Evolutionary conservation across 1,140 invertebrate genomes (phyloP), one percentile per base, ranked within the genome.

Genomic region (Drosophila nigromelanica): DNA sequence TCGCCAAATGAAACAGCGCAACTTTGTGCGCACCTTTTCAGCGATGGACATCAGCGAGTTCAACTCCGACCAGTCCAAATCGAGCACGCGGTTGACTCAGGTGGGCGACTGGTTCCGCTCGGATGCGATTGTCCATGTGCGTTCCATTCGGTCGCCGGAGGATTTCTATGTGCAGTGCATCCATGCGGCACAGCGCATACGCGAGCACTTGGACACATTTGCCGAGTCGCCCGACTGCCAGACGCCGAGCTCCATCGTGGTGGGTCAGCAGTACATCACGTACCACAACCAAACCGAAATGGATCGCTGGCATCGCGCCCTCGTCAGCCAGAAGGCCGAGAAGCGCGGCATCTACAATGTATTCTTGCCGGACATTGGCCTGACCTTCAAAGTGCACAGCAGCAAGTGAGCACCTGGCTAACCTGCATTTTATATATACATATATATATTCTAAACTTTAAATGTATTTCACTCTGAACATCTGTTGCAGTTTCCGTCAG

Each of bases 101-200:
- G 18, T 24, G 7, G 30, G 5, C 15, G 37, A 59, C 4, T 87
- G 81, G 78, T 67, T 87, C 4, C 78, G 72, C n/a, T 30, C 74
- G 4, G 47, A 68, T 55, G 33, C 54, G 0, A 0, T 66, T 15
- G 82, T 86, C 0, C 59, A 21, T 2, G 63, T 87, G 14, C 51
- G 62, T 8, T n/a, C 42, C 6, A 47, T 86, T 1, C 60, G 60
- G 0, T 76, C 81, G 0, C 81, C 81, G 0, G 74, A 62, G 4
- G 82, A 86, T 18, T 86, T 86, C 33, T 86, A 81, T 50, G 71
- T 86, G 1, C 81, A 81, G 40, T 58, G 63, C 12, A 10, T 60
- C 0, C 8, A 60, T 6, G 47, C 39, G 0, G 40, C 18, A 0
- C 42, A 64, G n/a, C 40, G 24, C 12, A 27, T 86, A 21, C 58